Conservation (phyloP, 2,888 invertebrate species). For the Drosophila fungiperda region DNA sequence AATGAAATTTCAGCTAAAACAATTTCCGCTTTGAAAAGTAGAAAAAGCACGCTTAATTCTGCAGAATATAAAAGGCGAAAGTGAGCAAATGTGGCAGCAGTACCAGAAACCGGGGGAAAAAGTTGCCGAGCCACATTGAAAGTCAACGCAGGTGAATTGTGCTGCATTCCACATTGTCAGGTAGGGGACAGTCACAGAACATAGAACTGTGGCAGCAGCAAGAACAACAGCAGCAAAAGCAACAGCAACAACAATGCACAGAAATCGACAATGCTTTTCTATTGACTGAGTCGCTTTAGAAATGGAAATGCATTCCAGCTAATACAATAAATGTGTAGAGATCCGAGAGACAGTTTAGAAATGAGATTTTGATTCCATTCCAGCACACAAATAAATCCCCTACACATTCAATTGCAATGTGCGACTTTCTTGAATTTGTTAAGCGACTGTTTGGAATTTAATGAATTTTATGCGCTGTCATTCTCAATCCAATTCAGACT, state of each 20-base stretch:
- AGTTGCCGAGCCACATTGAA: constrained; percentile 23
- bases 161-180: constrained; percentile 47
- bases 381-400: background rate
- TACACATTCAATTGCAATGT: constrained; percentile 30
- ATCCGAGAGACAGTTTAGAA: constrained; percentile 26
- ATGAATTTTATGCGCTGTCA: constrained; percentile 67
- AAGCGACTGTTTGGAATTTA: constrained; percentile 61
- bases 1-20: constrained; percentile 62
- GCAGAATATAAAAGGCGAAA: constrained; percentile 42
- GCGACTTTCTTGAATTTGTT: constrained; percentile 60
- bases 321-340: constrained; percentile 50
- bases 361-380: constrained; percentile 41
- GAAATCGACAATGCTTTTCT: constrained; percentile 41
- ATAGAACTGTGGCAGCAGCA: constrained; percentile 14
- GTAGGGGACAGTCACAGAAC: constrained; percentile 13
- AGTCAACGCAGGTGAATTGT: constrained; percentile 45
- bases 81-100: constrained; percentile 35
- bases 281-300: constrained; percentile 57
- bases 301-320: constrained; percentile 64
- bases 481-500: constrained; percentile 28
- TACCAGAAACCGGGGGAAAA: constrained; percentile 1
- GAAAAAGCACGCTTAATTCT: constrained; percentile 35
- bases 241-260: constrained; percentile 38
- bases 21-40: constrained; percentile 61
- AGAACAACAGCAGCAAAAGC: constrained; percentile 4